Conservation (phyloP, 2,888 invertebrate genomes). For the Anticlea derivata region DNA sequence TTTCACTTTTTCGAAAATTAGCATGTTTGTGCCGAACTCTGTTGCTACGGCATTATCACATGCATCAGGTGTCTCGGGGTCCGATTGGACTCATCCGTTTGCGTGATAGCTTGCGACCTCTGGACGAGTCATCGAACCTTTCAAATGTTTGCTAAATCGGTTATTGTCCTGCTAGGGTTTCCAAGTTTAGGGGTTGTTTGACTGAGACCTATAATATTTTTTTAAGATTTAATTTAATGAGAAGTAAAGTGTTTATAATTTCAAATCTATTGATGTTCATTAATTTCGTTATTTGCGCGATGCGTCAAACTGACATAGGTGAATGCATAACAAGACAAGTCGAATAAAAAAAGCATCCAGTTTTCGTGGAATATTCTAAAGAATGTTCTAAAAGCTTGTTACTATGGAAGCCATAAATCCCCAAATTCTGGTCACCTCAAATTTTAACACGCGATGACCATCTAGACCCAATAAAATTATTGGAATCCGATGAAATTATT, state of each 20-base stretch:
- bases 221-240: too few species aligned
- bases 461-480: conserved; percentile 52
- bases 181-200: conserved; percentile 36
- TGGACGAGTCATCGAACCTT: conserved; percentile 74
- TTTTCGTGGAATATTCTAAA: conserved; percentile 36
- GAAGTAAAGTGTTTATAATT: too few species aligned
- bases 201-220: neutral
- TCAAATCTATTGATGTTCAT: too few species aligned
- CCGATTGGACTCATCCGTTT: conserved; percentile 50
- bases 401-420: conserved; percentile 20
- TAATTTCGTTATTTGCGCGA: too few species aligned
- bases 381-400: conserved; percentile 7
- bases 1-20: conserved; percentile 30
- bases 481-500: conserved; percentile 59
- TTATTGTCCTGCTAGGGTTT: conserved; percentile 62
- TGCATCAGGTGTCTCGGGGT: conserved; percentile 43
- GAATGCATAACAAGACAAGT: too few species aligned
- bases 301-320: too few species aligned
- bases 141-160: conserved; percentile 75
- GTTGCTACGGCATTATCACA: conserved; percentile 32
- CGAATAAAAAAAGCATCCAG: too few species aligned
- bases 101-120: conserved; percentile 63
- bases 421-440: conserved; percentile 35
- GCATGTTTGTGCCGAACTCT: conserved; percentile 24
- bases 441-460: conserved; percentile 59